Evolutionary conservation across 2,797 vertebrate species (phyloP).

Genomic region (Sciaenops ocellatus): DNA sequence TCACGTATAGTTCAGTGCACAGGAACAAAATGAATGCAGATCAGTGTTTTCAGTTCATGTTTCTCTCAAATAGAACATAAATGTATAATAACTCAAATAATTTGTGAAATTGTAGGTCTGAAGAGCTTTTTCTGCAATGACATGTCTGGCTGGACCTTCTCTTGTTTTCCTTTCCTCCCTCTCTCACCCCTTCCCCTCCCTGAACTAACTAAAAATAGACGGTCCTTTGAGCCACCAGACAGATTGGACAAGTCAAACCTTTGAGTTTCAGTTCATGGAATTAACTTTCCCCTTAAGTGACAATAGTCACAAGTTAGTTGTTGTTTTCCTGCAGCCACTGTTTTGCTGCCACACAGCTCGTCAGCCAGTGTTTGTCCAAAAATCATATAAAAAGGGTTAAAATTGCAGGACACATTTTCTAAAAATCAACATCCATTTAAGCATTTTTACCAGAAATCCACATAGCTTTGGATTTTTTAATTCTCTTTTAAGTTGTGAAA

Average conservation of each 20-base stretch:
- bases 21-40: neutral
- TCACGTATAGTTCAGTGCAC: neutral
- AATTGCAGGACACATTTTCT: neutral
- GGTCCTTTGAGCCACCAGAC: slow-evolving; percentile 62
- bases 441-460: neutral
- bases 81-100: neutral
- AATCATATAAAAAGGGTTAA: neutral
- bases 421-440: neutral
- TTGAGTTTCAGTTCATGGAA: slow-evolving; percentile 58
- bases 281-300: slow-evolving; percentile 52
- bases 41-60: slow-evolving; percentile 2
- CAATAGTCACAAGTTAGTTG: slow-evolving; percentile 11
- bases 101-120: neutral
- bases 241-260: slow-evolving; percentile 64
- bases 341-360: neutral
- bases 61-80: neutral
- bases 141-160: slow-evolving; percentile 49
- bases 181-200: slow-evolving; percentile 26
- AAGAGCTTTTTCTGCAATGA: slow-evolving; percentile 39
- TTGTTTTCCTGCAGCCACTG: slow-evolving; percentile 5
- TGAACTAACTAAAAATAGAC: slow-evolving; percentile 75
- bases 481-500: neutral
- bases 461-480: neutral
- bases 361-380: neutral
- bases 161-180: slow-evolving; percentile 54